Evolutionary conservation across 2,113 vertebrate genomes (phyloP).

Genomic region (Ornithorhynchus anatinus): DNA sequence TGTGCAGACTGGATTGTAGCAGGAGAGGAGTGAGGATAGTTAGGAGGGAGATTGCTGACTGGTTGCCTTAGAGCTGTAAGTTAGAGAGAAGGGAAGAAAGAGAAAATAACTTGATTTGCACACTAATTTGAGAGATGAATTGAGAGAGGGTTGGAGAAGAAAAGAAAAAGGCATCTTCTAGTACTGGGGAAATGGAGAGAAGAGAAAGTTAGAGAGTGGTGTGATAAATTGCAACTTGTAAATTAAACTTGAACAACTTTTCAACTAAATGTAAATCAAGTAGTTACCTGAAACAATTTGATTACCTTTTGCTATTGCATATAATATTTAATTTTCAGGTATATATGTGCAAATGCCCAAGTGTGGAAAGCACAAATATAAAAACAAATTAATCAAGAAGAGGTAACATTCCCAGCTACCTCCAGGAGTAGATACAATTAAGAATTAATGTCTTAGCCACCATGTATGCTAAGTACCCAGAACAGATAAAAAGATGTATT

Average conservation of each 20-base stretch:
- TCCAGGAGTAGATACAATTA: conserved; percentile 7
- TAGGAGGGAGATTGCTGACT: too few relatives aligned
- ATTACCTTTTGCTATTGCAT: conserved; percentile 39
- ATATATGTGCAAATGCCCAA: conserved; percentile 5
- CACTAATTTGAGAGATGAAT: too few relatives aligned
- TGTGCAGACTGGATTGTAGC: too few relatives aligned
- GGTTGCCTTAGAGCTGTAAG: too few relatives aligned
- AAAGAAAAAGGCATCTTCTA: too few relatives aligned
- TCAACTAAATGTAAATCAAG: conserved; percentile 30
- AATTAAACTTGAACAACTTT: conserved; percentile 27
- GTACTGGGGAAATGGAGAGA: not conserved
- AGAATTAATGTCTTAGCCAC: not conserved
- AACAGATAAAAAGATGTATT: not conserved
- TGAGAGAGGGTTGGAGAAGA: too few relatives aligned
- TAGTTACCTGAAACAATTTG: conserved; percentile 38
- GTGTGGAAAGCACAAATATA: conserved; percentile 12
- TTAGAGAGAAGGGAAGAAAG: too few relatives aligned
- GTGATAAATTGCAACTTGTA: not conserved
- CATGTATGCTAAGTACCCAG: not conserved
- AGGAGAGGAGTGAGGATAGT: too few relatives aligned
- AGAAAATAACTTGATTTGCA: too few relatives aligned
- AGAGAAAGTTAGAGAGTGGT: not conserved
- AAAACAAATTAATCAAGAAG: conserved; percentile 48
- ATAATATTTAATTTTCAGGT: conserved; percentile 55
- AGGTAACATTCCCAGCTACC: conserved; percentile 20